Conservation (phyloP, 2,888 invertebrate genomes). For the Silvanus unidentatus region DNA sequence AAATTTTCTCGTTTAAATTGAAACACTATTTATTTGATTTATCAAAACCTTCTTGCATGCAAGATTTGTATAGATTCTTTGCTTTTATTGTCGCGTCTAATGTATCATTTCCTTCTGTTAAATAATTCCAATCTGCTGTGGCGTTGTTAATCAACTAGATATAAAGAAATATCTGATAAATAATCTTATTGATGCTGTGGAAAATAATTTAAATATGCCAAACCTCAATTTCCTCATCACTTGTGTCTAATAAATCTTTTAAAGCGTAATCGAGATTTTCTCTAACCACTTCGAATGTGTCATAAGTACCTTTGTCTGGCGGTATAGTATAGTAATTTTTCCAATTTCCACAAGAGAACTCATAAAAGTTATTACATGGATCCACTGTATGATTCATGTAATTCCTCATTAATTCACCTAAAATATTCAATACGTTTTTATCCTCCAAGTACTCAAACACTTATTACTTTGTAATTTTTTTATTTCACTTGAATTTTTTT, state of each 20-base stretch:
- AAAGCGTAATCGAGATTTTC: constrained; percentile 69
- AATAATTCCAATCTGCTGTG: neutral
- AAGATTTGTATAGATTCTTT: constrained; percentile 74
- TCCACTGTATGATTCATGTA: constrained; percentile 67
- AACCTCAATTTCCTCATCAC: neutral
- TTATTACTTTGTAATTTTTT: constrained; percentile 2
- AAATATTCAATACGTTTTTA: constrained; percentile 2
- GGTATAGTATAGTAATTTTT: constrained; percentile 76
- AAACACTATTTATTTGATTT: constrained; percentile 43
- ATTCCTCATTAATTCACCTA: constrained; percentile 62
- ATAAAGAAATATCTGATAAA: neutral
- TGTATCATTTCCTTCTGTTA: neutral
- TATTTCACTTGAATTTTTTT: constrained; percentile 2
- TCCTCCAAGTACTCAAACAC: neutral
- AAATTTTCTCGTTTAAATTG: neutral
- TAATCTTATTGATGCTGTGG: neutral
- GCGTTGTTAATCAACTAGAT: neutral
- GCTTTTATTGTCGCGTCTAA: constrained; percentile 69
- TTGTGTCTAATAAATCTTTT: constrained; percentile 55
- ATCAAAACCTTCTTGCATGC: constrained; percentile 63
- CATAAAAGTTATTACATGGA: constrained; percentile 77
- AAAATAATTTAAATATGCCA: neutral
- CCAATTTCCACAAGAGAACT: constrained; percentile 83
- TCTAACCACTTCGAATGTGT: constrained; percentile 81
- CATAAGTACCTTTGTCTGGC: constrained; percentile 78